Conservation (phyloP, 2,113 vertebrate species). For the Taurulus bubalis region DNA sequence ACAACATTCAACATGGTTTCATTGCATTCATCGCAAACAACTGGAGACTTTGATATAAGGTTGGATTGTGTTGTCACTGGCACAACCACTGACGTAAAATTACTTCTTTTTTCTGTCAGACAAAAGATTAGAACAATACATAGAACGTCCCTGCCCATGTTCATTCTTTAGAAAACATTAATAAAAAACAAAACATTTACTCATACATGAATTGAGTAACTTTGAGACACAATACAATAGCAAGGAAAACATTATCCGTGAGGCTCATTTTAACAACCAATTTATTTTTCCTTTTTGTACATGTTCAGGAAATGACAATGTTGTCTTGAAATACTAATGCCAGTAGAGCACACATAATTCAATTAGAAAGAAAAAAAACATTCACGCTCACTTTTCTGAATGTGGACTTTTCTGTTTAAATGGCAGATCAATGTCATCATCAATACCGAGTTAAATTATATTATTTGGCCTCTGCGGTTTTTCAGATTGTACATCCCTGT, state of each 20-base stretch:
- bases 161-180: not conserved
- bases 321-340: not conserved
- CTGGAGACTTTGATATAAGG: not conserved
- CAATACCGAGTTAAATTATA: slow-evolving; percentile 1
- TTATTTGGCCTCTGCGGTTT: slow-evolving; percentile 12
- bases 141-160: not conserved
- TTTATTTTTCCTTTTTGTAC: not conserved
- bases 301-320: not conserved
- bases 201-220: not conserved
- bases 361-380: not conserved
- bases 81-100: not conserved
- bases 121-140: not conserved
- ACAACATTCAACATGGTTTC: not conserved
- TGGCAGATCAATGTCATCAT: slow-evolving; percentile 1
- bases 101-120: not conserved
- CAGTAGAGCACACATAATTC: slow-evolving; percentile 2
- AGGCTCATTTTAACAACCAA: not conserved
- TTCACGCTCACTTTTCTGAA: not conserved
- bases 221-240: not conserved
- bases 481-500: slow-evolving; percentile 23
- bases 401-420: not conserved
- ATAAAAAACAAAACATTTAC: not conserved
- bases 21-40: not conserved
- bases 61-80: not conserved
- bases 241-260: not conserved